Evolutionary conservation across 2,888 invertebrate species (phyloP), one percentile per base, ranked within the genome.

Genomic region (Habrosyne pyritoides): DNA sequence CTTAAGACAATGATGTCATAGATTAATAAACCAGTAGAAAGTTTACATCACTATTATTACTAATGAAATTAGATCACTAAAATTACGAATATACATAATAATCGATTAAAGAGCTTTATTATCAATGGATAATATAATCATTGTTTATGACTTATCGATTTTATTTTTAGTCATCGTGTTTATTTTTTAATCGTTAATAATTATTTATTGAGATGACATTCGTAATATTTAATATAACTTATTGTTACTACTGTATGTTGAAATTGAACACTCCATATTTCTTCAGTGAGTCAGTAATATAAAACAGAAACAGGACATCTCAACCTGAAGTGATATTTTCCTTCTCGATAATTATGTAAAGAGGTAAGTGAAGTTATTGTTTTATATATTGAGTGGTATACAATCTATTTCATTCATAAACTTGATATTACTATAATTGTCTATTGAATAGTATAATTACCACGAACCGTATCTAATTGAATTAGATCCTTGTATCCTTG

Each of bases 381-480:
- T 42, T 42, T 18, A 2, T 0, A 18, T 2, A 18, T 18, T 42
- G 18, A 6, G n/a, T 42, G 4, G 2, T 0, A 12, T 8, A 18
- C 14, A 42, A 36, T 14, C 7, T 0, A 7, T n/a, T 21, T 47
- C 10, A 28, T 28, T 28, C 2, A 47, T 47, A 7, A 47, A 22
- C 21, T 21, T 8, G 2, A 10, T 2, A 21, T 2, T 22, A 33
- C 48, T 24, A 48, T 55, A 47, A 53, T 64, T 63, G 47, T n/a
- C n/a, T n/a, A n/a, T n/a, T n/a, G n/a, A n/a, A n/a, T n/a, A 48
- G 22, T 26, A 46, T 53, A 55, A 57, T 54, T 28, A 47, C 53
- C 47, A 86, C 86, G 78, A 82, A 90, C 90, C 77, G 60, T 79
- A 69, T 77, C 62, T 78, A 59, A 72, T 60, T 55, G 69, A 62